Percentiles rank a stretch among this genome's conserved stretches.
Evolutionary conservation across 1,140 invertebrate genomes (phyloP).

Genomic region (Ruditapes philippinarum): DNA sequence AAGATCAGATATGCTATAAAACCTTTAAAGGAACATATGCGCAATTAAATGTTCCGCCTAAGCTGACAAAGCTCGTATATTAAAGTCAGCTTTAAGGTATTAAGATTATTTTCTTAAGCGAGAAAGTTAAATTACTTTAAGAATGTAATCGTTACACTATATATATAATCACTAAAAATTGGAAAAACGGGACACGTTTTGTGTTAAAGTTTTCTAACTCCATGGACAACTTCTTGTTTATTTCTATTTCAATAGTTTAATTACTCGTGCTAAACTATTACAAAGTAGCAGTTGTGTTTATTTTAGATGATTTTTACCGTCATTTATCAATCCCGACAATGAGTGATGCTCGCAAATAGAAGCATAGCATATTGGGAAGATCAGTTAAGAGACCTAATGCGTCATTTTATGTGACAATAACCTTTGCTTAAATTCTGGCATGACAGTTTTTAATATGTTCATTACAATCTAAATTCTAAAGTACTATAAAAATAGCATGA

Average conservation of each 20-base stretch:
- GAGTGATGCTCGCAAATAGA: not conserved
- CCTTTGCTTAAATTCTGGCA: not conserved
- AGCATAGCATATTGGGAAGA: not conserved
- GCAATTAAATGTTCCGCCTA: not conserved
- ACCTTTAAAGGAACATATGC: not conserved
- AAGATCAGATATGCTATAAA: conserved; percentile 12
- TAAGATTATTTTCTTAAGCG: too few relatives aligned
- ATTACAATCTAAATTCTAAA: not conserved
- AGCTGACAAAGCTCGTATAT: not conserved
- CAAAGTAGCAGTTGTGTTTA: too few relatives aligned
- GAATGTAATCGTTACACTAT: too few relatives aligned
- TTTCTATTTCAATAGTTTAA: too few relatives aligned
- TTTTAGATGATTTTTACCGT: too few relatives aligned
- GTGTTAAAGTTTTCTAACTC: too few relatives aligned
- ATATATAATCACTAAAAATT: too few relatives aligned
- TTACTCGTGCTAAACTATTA: too few relatives aligned
- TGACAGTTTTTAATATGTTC: conserved; percentile 1
- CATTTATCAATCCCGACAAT: too few relatives aligned
- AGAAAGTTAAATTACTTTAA: not conserved
- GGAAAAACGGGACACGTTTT: too few relatives aligned
- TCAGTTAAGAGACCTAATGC: not conserved
- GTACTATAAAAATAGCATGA: not conserved
- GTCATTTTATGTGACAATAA: not conserved
- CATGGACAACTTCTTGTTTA: too few relatives aligned
- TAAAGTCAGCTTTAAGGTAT: not conserved